Evolutionary conservation across 1,140 invertebrate species (phyloP).

Genomic region (Zaprionus taronus): DNA sequence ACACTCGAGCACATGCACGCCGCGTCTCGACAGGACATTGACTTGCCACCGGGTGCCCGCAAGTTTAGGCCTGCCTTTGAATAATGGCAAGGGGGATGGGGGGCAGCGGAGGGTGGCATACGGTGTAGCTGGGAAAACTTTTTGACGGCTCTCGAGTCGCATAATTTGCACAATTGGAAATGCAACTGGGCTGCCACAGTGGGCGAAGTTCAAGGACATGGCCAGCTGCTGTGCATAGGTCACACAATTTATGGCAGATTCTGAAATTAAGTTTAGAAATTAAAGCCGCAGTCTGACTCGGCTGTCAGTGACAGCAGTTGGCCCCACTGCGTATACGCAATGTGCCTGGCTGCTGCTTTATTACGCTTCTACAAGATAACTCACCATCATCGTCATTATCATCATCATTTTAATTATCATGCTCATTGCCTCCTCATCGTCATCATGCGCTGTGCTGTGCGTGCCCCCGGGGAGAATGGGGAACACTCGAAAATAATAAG

Average conservation of each 20-base stretch:
- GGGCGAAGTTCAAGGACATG: slow-evolving; percentile 62
- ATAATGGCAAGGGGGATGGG: slow-evolving; percentile 41
- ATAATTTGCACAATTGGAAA: slow-evolving; percentile 68
- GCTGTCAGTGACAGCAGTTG: background rate
- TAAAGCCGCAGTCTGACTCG: background rate
- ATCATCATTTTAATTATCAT: slow-evolving; percentile 38
- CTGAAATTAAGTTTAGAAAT: background rate
- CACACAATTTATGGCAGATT: slow-evolving; percentile 28
- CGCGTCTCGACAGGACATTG: slow-evolving; percentile 47
- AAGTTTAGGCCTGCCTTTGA: slow-evolving; percentile 60
- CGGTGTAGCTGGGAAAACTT: slow-evolving; percentile 34
- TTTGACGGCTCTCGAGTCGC: slow-evolving; percentile 54
- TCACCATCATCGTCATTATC: slow-evolving; percentile 39
- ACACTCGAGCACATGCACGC: slow-evolving; percentile 52
- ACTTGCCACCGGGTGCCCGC: slow-evolving; percentile 26
- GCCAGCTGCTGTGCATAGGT: slow-evolving; percentile 21
- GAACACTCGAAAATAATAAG: slow-evolving; percentile 52
- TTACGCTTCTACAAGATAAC: slow-evolving; percentile 51
- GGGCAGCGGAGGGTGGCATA: background rate
- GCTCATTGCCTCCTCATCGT: slow-evolving; percentile 25
- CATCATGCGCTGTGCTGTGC: background rate
- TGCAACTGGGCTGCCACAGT: slow-evolving; percentile 40
- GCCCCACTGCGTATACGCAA: background rate
- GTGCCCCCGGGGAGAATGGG: slow-evolving; percentile 23
- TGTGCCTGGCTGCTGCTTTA: slow-evolving; percentile 39